Conservation (phyloP, 2,797 vertebrate species). For the Danionella dracula region DNA sequence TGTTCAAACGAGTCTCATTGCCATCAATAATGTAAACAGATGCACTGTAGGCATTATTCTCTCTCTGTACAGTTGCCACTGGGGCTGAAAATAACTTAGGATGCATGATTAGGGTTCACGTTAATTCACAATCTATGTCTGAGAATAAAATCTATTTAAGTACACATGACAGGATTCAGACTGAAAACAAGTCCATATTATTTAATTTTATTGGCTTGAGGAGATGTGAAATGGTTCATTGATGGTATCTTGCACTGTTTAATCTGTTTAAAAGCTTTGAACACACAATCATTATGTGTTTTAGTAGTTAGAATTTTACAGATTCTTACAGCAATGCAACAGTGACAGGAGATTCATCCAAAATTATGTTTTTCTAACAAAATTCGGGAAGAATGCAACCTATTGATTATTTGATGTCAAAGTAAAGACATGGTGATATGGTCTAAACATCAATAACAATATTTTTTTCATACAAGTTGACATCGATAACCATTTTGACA, state of each 20-base stretch:
- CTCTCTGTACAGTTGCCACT: constrained; percentile 27
- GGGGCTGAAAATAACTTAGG: constrained; percentile 16
- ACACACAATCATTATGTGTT: background rate
- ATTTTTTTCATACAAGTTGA: too few species aligned
- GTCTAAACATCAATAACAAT: too few species aligned
- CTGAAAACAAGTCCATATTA: background rate
- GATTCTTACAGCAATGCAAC: background rate
- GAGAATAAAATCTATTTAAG: background rate
- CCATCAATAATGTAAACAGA: constrained; percentile 50
- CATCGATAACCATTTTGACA: too few species aligned
- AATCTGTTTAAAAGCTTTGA: background rate
- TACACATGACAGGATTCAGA: background rate
- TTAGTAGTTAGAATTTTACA: background rate
- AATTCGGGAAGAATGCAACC: too few species aligned
- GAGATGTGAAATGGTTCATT: background rate
- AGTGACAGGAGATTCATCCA: too few species aligned
- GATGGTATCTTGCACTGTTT: background rate
- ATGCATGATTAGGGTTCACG: constrained; percentile 9
- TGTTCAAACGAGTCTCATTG: constrained; percentile 44
- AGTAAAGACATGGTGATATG: too few species aligned
- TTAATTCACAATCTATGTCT: background rate
- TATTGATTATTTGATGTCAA: too few species aligned
- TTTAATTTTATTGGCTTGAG: too few species aligned
- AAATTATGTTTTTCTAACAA: too few species aligned
- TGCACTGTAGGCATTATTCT: constrained; percentile 38